phyloP scores from a whole-genome alignment of 2,113 vertebrate species.

The Calyptommatus sinebrachiatus region DNA sequence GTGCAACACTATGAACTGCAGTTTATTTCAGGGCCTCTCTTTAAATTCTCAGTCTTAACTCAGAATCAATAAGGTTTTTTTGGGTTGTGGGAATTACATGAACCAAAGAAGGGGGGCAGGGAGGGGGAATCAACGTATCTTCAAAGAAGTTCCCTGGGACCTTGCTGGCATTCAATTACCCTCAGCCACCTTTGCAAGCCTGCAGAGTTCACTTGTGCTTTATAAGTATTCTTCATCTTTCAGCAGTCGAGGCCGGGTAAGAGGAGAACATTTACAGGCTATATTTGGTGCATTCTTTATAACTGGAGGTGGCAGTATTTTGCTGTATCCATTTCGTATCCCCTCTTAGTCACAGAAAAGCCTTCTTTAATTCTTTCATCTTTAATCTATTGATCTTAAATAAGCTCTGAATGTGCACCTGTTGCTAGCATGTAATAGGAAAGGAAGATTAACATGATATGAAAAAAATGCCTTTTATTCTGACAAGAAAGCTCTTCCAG shows the following conservation, averaged over 20 bases:
- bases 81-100: conserved; percentile 3
- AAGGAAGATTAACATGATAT: conserved; percentile 58
- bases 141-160: conserved; percentile 30
- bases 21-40: not conserved
- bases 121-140: conserved; percentile 4
- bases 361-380: conserved; percentile 53
- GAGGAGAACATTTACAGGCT: not conserved
- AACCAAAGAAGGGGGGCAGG: not conserved
- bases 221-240: conserved; percentile 33
- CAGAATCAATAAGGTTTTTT: conserved; percentile 13
- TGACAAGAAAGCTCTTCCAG: conserved; percentile 59
- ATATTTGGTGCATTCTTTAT: conserved; percentile 37
- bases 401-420: conserved; percentile 46
- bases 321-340: conserved; percentile 52
- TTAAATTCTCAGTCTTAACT: conserved; percentile 13
- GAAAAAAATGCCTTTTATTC: conserved; percentile 66
- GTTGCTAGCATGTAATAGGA: conserved; percentile 50
- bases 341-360: conserved; percentile 50
- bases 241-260: not conserved
- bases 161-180: conserved; percentile 34
- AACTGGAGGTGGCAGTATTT: conserved; percentile 72
- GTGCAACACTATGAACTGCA: not conserved
- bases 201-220: conserved; percentile 31
- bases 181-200: conserved; percentile 19
- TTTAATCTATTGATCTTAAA: conserved; percentile 62